These are phyloP conservation scores for Pollenia griseotomentosa DNA, from an alignment of 2,888 invertebrate genomes.

Conservation along the genomic window DNA sequence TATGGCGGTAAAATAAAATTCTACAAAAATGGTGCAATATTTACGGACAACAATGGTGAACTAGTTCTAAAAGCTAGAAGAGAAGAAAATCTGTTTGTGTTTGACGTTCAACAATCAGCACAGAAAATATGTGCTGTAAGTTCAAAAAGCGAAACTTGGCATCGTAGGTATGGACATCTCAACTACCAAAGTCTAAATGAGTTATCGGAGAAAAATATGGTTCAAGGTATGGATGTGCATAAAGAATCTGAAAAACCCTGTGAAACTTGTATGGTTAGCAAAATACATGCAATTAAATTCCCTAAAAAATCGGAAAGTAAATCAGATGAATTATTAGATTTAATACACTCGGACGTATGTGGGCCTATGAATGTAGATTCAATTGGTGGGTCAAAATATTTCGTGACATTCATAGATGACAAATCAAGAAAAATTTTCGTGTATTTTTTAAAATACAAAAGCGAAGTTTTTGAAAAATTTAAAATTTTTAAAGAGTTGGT, in stretches of 20 bases:
- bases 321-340: constrained; percentile 8
- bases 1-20: constrained; percentile 28
- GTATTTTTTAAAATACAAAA: constrained; percentile 60
- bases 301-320: constrained; percentile 1
- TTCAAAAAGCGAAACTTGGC: not conserved
- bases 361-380: constrained; percentile 4
- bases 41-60: not conserved
- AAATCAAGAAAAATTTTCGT: constrained; percentile 42
- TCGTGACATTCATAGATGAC: constrained; percentile 54
- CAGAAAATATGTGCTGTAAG: not conserved
- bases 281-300: constrained; percentile 28
- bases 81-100: constrained; percentile 2
- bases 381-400: constrained; percentile 20
- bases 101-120: not conserved
- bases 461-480: constrained; percentile 41
- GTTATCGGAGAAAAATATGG: not conserved
- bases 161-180: constrained; percentile 2
- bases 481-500: not conserved
- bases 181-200: constrained; percentile 7
- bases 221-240: not conserved
- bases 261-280: constrained; percentile 5
- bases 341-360: constrained; percentile 16
- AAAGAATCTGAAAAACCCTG: no score
- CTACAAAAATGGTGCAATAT: not conserved
- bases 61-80: not conserved